Evolutionary conservation across 2,797 vertebrate species (phyloP).

Genomic region (Huso huso): DNA sequence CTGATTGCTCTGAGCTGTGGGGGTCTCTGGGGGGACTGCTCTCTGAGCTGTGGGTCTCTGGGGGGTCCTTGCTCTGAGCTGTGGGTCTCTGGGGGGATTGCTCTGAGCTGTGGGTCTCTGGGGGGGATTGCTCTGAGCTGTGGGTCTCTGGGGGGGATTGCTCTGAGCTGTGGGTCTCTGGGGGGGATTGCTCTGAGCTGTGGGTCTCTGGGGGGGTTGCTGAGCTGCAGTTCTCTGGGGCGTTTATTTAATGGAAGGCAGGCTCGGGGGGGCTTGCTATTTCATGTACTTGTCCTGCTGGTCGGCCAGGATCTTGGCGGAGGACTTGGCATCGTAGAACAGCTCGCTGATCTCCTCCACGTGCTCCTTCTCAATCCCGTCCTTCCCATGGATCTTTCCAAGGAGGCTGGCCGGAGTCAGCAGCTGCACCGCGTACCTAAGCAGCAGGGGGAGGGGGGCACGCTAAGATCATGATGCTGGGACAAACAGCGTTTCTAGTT

Average conservation of each 20-base stretch:
- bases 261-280: slow-evolving; percentile 36
- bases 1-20: too few relatives aligned
- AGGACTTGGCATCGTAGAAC: slow-evolving; percentile 97
- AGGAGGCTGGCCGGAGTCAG: slow-evolving; percentile 89
- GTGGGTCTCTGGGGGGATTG: too few relatives aligned
- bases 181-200: too few relatives aligned
- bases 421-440: slow-evolving; percentile 87
- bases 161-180: too few relatives aligned
- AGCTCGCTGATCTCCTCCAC: slow-evolving; percentile 96
- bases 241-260: background rate
- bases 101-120: too few relatives aligned
- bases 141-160: too few relatives aligned
- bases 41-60: too few relatives aligned
- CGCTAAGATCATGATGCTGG: too few relatives aligned
- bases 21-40: too few relatives aligned
- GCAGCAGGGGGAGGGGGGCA: slow-evolving; percentile 4
- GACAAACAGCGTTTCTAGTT: too few relatives aligned
- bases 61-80: too few relatives aligned
- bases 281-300: slow-evolving; percentile 98
- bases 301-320: slow-evolving; percentile 93
- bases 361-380: slow-evolving; percentile 87
- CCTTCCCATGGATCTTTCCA: slow-evolving; percentile 90
- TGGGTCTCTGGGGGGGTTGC: background rate
- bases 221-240: background rate
- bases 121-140: too few relatives aligned